Percentiles rank a stretch among this genome's conserved stretches.
Conservation (phyloP, 2,797 vertebrate species). For the Molossus alvarezi region DNA sequence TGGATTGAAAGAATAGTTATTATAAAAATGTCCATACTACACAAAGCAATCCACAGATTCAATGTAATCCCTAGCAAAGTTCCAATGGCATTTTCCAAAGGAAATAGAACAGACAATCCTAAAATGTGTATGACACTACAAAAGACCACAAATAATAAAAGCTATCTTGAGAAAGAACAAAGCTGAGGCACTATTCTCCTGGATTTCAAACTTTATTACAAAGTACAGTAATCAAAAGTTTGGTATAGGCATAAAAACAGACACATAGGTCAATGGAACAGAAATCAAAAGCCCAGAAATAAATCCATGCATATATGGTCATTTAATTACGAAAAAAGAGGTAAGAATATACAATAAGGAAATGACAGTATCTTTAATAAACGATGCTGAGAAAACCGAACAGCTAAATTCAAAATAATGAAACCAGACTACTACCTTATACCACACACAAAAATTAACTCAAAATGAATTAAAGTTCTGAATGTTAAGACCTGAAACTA, state of each 20-base stretch:
- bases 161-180: neutral
- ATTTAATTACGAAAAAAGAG: neutral
- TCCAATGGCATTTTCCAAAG: neutral
- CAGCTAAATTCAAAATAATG: neutral
- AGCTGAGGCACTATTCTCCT: neutral
- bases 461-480: neutral
- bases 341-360: neutral
- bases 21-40: neutral
- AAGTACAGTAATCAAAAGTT: neutral
- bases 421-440: neutral
- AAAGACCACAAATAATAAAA: neutral
- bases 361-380: neutral
- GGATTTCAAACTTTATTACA: slow-evolving; percentile 13
- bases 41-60: neutral
- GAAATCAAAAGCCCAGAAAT: neutral
- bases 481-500: neutral
- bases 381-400: neutral
- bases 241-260: neutral
- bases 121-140: neutral
- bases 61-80: neutral
- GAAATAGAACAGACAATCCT: neutral
- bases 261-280: neutral
- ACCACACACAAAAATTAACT: neutral
- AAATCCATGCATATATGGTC: neutral
- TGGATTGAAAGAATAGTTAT: neutral